These are phyloP conservation scores for Rhipidura dahli DNA, from an alignment of 2,113 vertebrate species.

Conservation along the genomic window DNA sequence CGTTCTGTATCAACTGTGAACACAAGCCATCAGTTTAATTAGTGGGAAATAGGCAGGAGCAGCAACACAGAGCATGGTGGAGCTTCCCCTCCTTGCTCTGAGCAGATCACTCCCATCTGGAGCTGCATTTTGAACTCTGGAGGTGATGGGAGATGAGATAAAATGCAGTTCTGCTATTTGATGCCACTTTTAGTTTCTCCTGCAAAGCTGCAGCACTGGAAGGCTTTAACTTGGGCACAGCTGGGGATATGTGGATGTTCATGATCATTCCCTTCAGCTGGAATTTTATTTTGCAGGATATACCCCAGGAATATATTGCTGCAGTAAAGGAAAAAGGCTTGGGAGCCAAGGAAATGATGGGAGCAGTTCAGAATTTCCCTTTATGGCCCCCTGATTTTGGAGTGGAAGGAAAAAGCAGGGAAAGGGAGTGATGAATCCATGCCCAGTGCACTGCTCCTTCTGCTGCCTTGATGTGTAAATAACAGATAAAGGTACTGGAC, in stretches of 20 bases:
- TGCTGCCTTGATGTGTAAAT: neutral
- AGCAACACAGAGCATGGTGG: neutral
- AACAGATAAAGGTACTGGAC: neutral
- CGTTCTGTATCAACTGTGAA: neutral
- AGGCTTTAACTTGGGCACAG: neutral
- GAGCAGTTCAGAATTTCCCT: neutral
- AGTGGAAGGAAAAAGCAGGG: neutral
- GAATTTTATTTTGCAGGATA: neutral
- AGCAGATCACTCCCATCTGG: neutral
- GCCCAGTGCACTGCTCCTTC: neutral
- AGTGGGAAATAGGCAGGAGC: neutral
- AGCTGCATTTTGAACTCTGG: neutral
- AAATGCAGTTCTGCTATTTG: neutral
- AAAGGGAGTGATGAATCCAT: neutral
- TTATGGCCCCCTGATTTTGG: neutral
- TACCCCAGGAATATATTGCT: neutral
- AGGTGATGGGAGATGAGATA: neutral
- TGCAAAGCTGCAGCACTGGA: neutral
- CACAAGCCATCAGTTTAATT: neutral
- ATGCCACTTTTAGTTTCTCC: neutral
- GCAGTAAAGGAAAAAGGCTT: neutral
- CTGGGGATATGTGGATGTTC: neutral
- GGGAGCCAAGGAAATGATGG: neutral
- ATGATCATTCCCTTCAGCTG: neutral
- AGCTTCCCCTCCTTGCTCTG: neutral